Base-by-base conservation (phyloP, 2,113 vertebrate genomes). In the Dipodomys merriami region DNA sequence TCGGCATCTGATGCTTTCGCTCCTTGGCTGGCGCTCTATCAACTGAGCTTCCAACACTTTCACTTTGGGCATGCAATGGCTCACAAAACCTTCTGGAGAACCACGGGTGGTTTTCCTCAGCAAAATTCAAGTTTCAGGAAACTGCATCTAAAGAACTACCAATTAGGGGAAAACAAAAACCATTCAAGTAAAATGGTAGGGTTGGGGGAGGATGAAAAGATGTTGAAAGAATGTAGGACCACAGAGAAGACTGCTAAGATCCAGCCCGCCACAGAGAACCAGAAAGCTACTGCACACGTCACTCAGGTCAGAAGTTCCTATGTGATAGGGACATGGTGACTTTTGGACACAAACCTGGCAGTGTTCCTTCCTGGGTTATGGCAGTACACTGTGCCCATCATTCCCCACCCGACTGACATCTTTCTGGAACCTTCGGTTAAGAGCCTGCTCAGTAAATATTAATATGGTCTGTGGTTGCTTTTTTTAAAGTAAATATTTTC, bases 271-370 rank as follows among this genome's bases (percentile, higher is more conserved):
- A 20, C 12, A 22, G 49, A 9, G 46, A 25, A 2, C 53, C 9
- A 22, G 64, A 30, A 13, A 5, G 60, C 49, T 13, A 1, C 0
- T 1, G 27, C 53, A 62, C 23, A 39, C 0, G 5, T 33, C 3
- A 9, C 0, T 0, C 65, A 6, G 0, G 0, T 19, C 6, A 30
- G 72, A 0, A 16, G n/a, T 9, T 18, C 65, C 82, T 22, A 18
- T 1, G 44, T 5, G 16, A 53, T 8, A 1, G 29, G 9, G 10
- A 10, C n/a, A 1, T 0, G 0, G 29, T 22, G 57, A 68, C 69
- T 2, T 1, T 0, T 13, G 83, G 79, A 16, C 73, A 35, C 12
- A 57, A 0, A 87, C 25, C 16, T 19, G 35, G 30, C 44, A 4
- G 6, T 7, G 9, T 8, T 25, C 35, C 53, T 57, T 73, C 53